A percentile compares a stretch with the other conserved stretches of the same genome.
Evolutionary conservation across 2,888 invertebrate genomes (phyloP).

Genomic region (Alcis repandata): DNA sequence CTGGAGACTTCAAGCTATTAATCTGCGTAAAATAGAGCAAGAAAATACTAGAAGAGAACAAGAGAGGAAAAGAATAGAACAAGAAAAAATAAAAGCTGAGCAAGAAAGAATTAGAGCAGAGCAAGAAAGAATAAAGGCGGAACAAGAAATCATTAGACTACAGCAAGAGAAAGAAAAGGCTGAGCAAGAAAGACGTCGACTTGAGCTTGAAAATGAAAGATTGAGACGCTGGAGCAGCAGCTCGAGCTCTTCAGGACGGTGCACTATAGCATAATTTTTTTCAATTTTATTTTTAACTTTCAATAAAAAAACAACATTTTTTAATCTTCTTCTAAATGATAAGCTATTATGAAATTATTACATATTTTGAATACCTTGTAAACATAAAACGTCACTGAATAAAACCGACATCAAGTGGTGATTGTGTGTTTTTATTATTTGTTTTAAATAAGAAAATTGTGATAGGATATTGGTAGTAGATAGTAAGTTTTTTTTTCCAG

Average conservation of each 20-base stretch:
- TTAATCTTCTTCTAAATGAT: no score
- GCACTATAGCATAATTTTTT: neutral
- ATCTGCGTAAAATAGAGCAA: constrained; percentile 21
- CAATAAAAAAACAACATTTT: no score
- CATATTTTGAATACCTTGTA: no score
- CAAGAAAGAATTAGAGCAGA: constrained; percentile 10
- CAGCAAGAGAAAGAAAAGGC: constrained; percentile 18
- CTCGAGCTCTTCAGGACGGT: constrained; percentile 5
- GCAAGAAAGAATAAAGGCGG: constrained; percentile 1
- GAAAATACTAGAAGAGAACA: constrained; percentile 17
- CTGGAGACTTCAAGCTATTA: constrained; percentile 18
- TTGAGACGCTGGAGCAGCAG: neutral
- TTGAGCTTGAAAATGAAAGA: constrained; percentile 8
- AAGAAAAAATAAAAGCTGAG: constrained; percentile 8
- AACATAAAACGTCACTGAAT: no score
- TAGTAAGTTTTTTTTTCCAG: no score
- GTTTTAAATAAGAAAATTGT: no score
- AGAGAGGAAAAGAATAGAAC: constrained; percentile 5
- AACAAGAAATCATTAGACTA: constrained; percentile 13
- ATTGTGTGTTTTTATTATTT: no score
- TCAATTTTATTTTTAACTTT: neutral
- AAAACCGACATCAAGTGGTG: no score
- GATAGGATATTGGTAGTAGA: neutral
- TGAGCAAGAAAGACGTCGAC: neutral
- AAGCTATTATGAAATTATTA: no score